Conservation (phyloP, 2,888 invertebrate species). For the Julus scandinavius region DNA sequence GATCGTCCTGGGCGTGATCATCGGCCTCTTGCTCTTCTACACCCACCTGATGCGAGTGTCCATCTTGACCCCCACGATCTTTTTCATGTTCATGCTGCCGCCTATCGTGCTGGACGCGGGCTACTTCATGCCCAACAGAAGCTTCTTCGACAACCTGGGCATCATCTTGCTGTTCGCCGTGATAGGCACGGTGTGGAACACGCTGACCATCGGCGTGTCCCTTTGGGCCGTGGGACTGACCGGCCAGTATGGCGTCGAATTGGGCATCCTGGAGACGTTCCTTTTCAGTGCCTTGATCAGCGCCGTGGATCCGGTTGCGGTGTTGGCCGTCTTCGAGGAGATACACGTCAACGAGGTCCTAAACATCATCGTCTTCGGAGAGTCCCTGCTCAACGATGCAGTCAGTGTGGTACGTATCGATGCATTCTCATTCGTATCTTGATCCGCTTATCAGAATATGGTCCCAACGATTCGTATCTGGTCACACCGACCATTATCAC, state of each 20-base stretch:
- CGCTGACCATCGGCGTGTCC: constrained; percentile 75
- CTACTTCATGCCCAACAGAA: constrained; percentile 98
- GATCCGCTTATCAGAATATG: too few species aligned
- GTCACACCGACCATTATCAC: too few species aligned
- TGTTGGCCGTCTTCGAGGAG: constrained; percentile 96
- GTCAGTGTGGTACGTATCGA: constrained; percentile 86
- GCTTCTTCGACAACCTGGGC: constrained; percentile 98
- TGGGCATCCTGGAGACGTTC: constrained; percentile 79
- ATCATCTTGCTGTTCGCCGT: constrained; percentile 95
- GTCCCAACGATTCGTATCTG: too few species aligned
- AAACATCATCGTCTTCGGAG: constrained; percentile 98
- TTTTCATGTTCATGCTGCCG: constrained; percentile 97
- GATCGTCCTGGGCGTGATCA: constrained; percentile 92
- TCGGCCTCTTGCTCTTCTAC: constrained; percentile 85
- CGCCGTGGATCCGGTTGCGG: constrained; percentile 97
- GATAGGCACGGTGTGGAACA: constrained; percentile 95
- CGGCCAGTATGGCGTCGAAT: constrained; percentile 79
- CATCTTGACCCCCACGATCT: constrained; percentile 91
- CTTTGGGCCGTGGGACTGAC: constrained; percentile 86
- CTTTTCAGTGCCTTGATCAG: constrained; percentile 92
- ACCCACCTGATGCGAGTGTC: constrained; percentile 74
- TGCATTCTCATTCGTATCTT: too few species aligned
- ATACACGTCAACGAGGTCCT: constrained; percentile 98
- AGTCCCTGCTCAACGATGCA: constrained; percentile 96
- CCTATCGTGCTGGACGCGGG: constrained; percentile 99